Evolutionary conservation across 2,113 vertebrate species (phyloP), one percentile per base, ranked within the genome.

Genomic region (Aldabrachelys gigantea): DNA sequence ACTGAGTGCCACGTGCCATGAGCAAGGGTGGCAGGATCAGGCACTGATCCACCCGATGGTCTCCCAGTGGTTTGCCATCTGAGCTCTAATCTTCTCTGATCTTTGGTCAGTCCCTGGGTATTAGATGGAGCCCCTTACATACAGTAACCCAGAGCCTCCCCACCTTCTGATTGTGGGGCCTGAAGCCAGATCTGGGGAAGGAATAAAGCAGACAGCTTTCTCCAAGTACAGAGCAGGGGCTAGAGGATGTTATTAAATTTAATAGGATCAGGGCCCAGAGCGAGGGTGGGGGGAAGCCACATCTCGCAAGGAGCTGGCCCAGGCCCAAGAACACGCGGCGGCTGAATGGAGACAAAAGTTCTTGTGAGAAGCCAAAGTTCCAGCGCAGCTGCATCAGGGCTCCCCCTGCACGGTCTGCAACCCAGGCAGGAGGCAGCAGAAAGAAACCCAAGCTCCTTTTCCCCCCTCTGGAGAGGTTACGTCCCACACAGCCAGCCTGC

Each of bases 331-430:
- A 56, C 41, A 50, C 21, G 38, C 38, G 38, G 27, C 38, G 80
- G 17, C 69, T 49, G 41, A 56, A 57, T 21, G 59, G 24, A 10
- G 79, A 93, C 93, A 95, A 91, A 97, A 96, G 94, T 97, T 93
- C 95, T 95, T 50, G 80, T 87, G 94, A 96, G 93, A 65, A 47
- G 5, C 80, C 41, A 1, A 38, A 47, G 59, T 75, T 87, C 87
- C 69, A 50, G n/a, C 8, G 87, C 79, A 44, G 80, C 59, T 92
- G 94, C 90, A 14, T 13, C 54, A n/a, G 41, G 41, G 53, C 44
- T 50, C 24, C 35, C 14, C 13, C 21, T 21, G 7, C 47, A 8
- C 41, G 12, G 50, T 21, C 89, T 59, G 49, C n/a, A 56, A 31
- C 75, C 47, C 56, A 29, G 65, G 62, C 53, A 47, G 47, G n/a